Conservation (phyloP, 2,113 vertebrate species). For the Recurvirostra avosetta region DNA sequence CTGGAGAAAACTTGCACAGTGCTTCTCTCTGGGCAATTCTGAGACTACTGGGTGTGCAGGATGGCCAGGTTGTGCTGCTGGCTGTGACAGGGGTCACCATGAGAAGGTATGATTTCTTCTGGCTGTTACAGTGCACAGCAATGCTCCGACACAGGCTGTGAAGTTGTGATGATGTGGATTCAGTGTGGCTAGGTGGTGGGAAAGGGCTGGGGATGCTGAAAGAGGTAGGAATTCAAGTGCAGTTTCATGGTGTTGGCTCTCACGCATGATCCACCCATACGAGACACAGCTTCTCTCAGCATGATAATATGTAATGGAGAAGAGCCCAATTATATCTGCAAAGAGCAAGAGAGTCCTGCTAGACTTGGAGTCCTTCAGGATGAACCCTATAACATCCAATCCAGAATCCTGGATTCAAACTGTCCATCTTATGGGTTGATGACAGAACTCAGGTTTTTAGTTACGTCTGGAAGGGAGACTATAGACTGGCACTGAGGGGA, state of each 20-base stretch:
- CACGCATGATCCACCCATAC: fast-evolving
- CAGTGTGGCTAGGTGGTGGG: neutral
- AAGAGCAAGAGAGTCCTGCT: neutral
- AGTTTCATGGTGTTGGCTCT: neutral
- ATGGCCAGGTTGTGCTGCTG: no score
- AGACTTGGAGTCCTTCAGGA: neutral
- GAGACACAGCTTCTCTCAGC: neutral
- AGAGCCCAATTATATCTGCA: neutral
- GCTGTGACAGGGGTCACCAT: neutral
- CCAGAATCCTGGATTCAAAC: neutral
- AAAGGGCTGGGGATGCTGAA: neutral
- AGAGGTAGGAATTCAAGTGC: neutral
- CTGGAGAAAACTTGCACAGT: fast-evolving
- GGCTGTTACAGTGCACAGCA: neutral
- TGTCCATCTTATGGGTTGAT: fast-evolving
- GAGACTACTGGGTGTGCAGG: neutral
- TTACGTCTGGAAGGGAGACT: neutral
- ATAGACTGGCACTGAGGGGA: neutral
- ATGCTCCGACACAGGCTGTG: neutral
- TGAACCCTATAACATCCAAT: neutral
- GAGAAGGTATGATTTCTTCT: neutral
- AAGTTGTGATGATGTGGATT: neutral
- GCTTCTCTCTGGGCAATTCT: neutral
- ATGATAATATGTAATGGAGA: neutral
- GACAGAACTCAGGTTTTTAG: neutral